Conservation (phyloP, 2,113 vertebrate genomes). For the Corythoichthys haematopterus region DNA sequence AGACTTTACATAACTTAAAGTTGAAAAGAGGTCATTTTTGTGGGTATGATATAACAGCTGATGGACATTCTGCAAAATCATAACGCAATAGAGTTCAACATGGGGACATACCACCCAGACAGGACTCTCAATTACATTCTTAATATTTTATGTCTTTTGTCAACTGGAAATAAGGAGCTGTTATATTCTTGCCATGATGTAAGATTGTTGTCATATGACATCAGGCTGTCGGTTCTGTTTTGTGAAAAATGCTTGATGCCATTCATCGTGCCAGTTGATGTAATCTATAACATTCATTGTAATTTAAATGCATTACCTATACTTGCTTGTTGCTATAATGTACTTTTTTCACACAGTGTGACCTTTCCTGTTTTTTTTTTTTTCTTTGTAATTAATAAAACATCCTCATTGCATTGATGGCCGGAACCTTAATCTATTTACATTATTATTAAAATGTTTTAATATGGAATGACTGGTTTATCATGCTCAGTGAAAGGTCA, state of each 20-base stretch:
- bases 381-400: not conserved
- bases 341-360: not conserved
- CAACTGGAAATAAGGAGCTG: not conserved
- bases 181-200: not conserved
- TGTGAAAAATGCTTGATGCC: not conserved
- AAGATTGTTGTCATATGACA: not conserved
- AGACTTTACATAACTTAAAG: conserved; percentile 10
- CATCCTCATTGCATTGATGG: too few relatives aligned
- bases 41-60: conserved; percentile 15
- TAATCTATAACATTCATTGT: not conserved
- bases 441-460: not conserved
- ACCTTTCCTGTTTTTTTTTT: not conserved
- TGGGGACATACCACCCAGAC: conserved; percentile 1
- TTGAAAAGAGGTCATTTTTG: conserved; percentile 27
- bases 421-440: too few relatives aligned
- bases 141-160: not conserved
- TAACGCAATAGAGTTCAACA: conserved; percentile 5
- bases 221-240: not conserved
- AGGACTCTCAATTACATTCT: not conserved
- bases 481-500: not conserved
- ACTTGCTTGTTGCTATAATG: not conserved
- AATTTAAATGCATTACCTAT: not conserved
- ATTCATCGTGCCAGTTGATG: not conserved
- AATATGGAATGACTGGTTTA: not conserved
- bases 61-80: conserved; percentile 15